phyloP scores from a whole-genome alignment of 53 echinoderm and acorn worm species.

The Luidia sarsii region DNA sequence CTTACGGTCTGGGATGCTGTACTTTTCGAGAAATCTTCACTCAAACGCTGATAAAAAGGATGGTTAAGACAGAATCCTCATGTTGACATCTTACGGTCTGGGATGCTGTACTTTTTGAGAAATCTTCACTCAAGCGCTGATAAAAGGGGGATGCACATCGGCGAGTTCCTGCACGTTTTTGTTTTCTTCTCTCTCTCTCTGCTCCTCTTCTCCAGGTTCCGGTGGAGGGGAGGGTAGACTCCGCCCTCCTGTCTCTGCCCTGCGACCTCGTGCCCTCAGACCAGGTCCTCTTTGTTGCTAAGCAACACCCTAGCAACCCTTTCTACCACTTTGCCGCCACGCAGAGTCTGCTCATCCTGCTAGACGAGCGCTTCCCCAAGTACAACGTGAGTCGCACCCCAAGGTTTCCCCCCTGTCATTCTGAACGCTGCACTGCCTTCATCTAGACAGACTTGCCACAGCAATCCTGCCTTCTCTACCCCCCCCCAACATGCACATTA shows the following conservation, averaged over 20 bases:
- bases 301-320: constrained; percentile 88
- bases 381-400: constrained; percentile 76
- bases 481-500: too few species aligned
- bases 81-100: too few species aligned
- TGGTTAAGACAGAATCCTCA: too few species aligned
- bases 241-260: constrained; percentile 60
- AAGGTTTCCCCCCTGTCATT: not conserved
- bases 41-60: too few species aligned
- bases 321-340: constrained; percentile 88
- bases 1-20: too few species aligned
- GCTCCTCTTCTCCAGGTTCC: not conserved
- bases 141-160: too few species aligned
- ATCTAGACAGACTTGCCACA: too few species aligned
- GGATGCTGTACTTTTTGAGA: too few species aligned
- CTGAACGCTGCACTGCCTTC: not conserved
- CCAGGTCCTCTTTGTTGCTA: constrained; percentile 78
- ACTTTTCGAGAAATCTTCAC: too few species aligned
- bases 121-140: too few species aligned
- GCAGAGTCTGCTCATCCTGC: constrained; percentile 69
- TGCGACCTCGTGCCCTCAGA: constrained; percentile 42
- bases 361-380: constrained; percentile 89
- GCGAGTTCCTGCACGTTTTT: too few species aligned
- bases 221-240: not conserved
- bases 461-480: too few species aligned
- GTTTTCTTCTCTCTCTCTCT: constrained; percentile 7